Evolutionary conservation across 2,888 invertebrate species (phyloP).

Genomic region (Habroteleia sp.): DNA sequence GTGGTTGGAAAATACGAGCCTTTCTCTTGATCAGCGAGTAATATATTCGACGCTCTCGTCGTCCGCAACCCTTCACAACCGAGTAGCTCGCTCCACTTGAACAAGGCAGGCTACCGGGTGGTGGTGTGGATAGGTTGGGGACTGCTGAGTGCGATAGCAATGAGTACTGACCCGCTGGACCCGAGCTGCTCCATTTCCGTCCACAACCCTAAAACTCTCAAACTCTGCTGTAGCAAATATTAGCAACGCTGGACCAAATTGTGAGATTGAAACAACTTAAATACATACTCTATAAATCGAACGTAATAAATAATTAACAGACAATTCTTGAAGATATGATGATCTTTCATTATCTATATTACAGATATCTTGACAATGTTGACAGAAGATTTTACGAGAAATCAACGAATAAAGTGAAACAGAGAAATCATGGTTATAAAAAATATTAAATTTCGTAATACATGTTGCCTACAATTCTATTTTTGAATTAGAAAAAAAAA

Average conservation of each 20-base stretch:
- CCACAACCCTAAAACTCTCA: conserved; percentile 59
- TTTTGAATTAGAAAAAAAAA: too few relatives aligned
- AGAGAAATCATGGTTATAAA: too few relatives aligned
- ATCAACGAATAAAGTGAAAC: too few relatives aligned
- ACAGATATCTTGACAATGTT: too few relatives aligned
- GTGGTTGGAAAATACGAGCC: conserved; percentile 42
- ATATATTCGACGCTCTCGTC: conserved; percentile 68
- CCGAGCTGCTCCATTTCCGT: conserved; percentile 71
- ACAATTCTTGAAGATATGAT: too few relatives aligned
- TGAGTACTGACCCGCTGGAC: conserved; percentile 65
- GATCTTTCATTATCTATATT: too few relatives aligned
- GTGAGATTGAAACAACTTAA: conserved; percentile 15
- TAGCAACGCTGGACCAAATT: conserved; percentile 36
- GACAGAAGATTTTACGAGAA: too few relatives aligned
- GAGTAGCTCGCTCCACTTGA: conserved; percentile 62
- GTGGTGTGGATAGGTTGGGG: conserved; percentile 29
- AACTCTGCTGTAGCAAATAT: conserved; percentile 47
- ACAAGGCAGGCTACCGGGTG: conserved; percentile 50
- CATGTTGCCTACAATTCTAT: too few relatives aligned
- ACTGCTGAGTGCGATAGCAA: conserved; percentile 59
- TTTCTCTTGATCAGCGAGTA: conserved; percentile 65
- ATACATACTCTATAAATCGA: conserved; percentile 28
- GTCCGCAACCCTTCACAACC: conserved; percentile 55
- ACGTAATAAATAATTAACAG: too few relatives aligned
- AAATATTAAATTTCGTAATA: too few relatives aligned